These are phyloP conservation scores for Muscidifurax raptorellus DNA, from an alignment of 1,140 invertebrate species.

Conservation along the genomic window DNA sequence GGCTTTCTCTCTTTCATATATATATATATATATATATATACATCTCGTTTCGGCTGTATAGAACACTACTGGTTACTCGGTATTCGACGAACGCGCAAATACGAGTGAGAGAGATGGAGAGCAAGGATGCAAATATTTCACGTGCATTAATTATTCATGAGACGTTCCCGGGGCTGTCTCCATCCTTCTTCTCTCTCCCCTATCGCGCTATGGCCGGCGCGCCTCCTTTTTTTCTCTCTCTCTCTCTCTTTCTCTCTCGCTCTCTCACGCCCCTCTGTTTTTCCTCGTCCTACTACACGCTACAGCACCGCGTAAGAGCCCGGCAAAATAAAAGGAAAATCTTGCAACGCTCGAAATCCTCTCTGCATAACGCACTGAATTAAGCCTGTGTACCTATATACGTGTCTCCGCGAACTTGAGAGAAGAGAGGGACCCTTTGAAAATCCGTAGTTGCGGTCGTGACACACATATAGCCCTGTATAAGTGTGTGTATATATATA, in stretches of 20 bases:
- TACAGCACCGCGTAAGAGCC: not conserved
- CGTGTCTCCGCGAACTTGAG: too few relatives aligned
- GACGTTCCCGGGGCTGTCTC: conserved; percentile 44
- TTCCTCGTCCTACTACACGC: not conserved
- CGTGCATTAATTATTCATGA: conserved; percentile 58
- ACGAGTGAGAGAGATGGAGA: not conserved
- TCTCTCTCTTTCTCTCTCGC: not conserved
- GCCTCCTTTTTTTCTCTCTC: not conserved
- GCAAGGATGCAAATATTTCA: conserved; percentile 54
- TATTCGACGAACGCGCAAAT: conserved; percentile 51
- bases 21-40: not conserved
- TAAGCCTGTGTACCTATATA: not conserved
- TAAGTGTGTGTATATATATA: not conserved
- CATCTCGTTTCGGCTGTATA: not conserved
- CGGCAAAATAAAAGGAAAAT: not conserved
- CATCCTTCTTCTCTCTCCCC: not conserved
- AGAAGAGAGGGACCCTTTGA: not conserved
- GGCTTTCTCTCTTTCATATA: not conserved
- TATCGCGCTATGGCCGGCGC: too few relatives aligned
- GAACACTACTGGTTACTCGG: conserved; percentile 20
- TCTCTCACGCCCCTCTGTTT: not conserved
- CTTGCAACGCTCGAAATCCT: not conserved
- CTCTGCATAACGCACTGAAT: not conserved
- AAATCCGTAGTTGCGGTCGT: not conserved
- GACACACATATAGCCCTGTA: too few relatives aligned